Base-by-base conservation (phyloP, 2,113 vertebrate genomes). In the Hirundichthys speculiger region DNA sequence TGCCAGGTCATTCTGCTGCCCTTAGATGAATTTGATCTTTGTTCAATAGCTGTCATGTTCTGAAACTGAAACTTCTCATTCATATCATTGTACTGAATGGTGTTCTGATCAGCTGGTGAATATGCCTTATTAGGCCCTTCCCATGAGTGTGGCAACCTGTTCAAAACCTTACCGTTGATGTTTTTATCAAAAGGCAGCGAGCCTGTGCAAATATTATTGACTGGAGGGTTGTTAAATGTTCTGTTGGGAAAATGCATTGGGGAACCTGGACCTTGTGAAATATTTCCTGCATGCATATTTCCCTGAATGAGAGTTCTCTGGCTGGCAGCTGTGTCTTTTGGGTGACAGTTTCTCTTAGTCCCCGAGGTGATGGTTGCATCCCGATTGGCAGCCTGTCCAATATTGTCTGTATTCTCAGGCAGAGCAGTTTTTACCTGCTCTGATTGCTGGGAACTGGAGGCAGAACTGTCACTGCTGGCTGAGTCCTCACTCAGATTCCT, bases 201-300 rank as follows among this genome's bases (percentile, higher is more conserved):
- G 62, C 90, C 90, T 52, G 90, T 42, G 54, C 91, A 84, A 65
- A 84, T 27, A 74, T 79, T 82, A 43, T 85, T 90, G 8, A 85
- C 54, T 49, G 90, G 42, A 11, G 93, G 86, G 14, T 86, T 86
- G 71, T 85, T 89, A 63, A 92, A 96, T 41, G 89, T 82, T 91
- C 97, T 95, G 84, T 78, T 92, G 8, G 90, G 82, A 92, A 96
- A 95, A 89, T 94, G 94, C 89, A 95, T 91, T 89, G 95, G 95
- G 69, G 94, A 90, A 65, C 91, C 84, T 62, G 94, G 83, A 62
- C 73, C 85, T 8, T 94, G 93, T 88, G 94, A 85, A 89, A 92
- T 87, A 64, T 86, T 93, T 91, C 94, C 94, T 72, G 92, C 82
- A 64, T 95, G 93, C 50, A 93, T 77, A 88, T 89, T 93, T 71